These are phyloP conservation scores for Neoseiulus cucumeris DNA, from an alignment of 1,140 invertebrate genomes.

Conservation along the genomic window DNA sequence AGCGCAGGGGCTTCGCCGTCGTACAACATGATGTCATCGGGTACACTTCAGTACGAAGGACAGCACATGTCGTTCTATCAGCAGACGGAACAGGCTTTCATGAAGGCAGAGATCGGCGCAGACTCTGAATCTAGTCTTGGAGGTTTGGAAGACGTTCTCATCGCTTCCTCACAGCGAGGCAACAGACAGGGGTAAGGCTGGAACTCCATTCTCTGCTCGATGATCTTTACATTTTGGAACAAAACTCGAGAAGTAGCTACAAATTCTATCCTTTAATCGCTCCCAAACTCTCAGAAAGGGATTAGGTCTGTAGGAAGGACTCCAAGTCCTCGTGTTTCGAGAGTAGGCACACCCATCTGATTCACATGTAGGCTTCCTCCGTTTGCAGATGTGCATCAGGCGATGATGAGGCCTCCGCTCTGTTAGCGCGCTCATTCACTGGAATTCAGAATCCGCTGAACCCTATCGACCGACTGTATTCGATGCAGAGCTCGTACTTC, in stretches of 20 bases:
- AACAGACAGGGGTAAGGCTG: slow-evolving; percentile 8
- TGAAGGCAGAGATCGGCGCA: slow-evolving; percentile 20
- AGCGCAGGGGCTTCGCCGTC: background rate
- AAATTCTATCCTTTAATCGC: background rate
- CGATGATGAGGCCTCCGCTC: slow-evolving; percentile 31
- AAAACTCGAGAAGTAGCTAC: background rate
- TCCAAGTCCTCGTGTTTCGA: no score
- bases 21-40: background rate
- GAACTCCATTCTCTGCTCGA: background rate
- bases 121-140: slow-evolving; percentile 20
- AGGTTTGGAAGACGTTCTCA: slow-evolving; percentile 21
- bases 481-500: slow-evolving; percentile 91
- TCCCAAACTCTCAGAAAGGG: no score
- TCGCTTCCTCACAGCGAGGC: slow-evolving; percentile 10
- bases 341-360: background rate
- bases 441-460: slow-evolving; percentile 72
- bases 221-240: background rate
- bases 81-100: slow-evolving; percentile 17
- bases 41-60: background rate
- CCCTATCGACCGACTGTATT: slow-evolving; percentile 89
- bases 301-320: no score
- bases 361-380: slow-evolving; percentile 20
- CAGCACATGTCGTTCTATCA: slow-evolving; percentile 2
- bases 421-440: slow-evolving; percentile 53
- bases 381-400: slow-evolving; percentile 35